Evolutionary conservation across 1,140 invertebrate genomes (phyloP).

Genomic region (Dreissena rostriformis): DNA sequence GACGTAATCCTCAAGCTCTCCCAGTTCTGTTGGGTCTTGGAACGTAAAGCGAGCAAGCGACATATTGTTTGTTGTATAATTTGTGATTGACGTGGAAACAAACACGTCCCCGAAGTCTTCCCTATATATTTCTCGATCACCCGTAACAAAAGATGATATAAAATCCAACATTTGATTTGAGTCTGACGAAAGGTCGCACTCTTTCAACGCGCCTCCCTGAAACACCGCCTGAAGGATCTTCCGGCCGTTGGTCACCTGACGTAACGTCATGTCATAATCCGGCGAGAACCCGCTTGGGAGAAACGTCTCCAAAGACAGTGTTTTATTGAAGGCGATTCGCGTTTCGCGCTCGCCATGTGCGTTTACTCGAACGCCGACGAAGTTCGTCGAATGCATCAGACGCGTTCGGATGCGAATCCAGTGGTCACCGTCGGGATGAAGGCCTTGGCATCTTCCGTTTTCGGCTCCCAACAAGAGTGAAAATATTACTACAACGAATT

Average conservation of each 20-base stretch:
- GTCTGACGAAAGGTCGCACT: slow-evolving; percentile 51
- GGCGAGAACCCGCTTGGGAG: neutral
- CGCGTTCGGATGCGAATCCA: slow-evolving; percentile 36
- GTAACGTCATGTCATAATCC: slow-evolving; percentile 39
- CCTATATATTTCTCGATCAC: neutral
- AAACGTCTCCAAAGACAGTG: slow-evolving; percentile 52
- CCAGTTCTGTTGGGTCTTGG: neutral
- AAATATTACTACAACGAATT: slow-evolving; percentile 26
- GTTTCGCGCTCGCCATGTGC: slow-evolving; percentile 52
- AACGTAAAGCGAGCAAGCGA: slow-evolving; percentile 34
- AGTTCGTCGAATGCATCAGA: slow-evolving; percentile 34
- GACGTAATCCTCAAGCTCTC: slow-evolving; percentile 19
- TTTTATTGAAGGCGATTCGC: slow-evolving; percentile 33
- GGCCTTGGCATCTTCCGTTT: neutral
- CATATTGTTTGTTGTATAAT: slow-evolving; percentile 7
- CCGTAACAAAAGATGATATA: slow-evolving; percentile 35
- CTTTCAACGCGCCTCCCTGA: slow-evolving; percentile 46
- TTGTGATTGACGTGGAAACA: neutral
- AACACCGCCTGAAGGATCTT: slow-evolving; percentile 54
- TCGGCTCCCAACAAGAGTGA: slow-evolving; percentile 2
- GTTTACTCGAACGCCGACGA: slow-evolving; percentile 51
- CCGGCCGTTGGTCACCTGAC: slow-evolving; percentile 53
- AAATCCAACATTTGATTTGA: slow-evolving; percentile 54
- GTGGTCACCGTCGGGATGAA: neutral
- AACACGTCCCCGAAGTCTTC: slow-evolving; percentile 43